A percentile compares a stretch with the other conserved stretches of the same genome.
phyloP scores from a whole-genome alignment of 2,113 vertebrate genomes.

The Cichladusa arquata region DNA sequence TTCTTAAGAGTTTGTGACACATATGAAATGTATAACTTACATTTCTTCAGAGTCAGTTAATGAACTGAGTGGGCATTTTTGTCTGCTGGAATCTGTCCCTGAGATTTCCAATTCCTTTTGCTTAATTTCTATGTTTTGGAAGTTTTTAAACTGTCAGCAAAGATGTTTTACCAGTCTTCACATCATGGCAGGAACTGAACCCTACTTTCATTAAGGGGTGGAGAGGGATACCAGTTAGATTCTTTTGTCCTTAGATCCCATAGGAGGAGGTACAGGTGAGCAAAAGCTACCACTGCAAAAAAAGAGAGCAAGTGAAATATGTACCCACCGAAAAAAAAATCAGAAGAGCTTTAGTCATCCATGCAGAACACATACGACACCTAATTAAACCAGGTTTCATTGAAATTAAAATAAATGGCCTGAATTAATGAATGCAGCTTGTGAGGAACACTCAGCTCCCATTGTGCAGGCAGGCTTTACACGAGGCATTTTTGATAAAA shows the following conservation, averaged over 20 bases:
- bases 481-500: background rate
- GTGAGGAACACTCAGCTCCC: conserved; percentile 18
- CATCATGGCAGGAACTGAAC: background rate
- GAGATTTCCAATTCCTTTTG: background rate
- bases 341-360: background rate
- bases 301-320: background rate
- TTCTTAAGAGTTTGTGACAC: background rate
- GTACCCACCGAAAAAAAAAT: background rate
- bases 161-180: background rate
- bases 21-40: background rate
- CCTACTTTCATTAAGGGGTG: background rate
- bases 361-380: conserved; percentile 35
- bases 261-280: background rate
- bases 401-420: conserved; percentile 58
- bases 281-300: background rate
- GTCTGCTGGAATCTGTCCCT: background rate
- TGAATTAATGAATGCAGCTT: conserved; percentile 23
- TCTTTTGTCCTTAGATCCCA: background rate
- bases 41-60: background rate
- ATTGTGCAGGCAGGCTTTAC: background rate
- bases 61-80: background rate
- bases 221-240: background rate
- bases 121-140: background rate
- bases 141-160: background rate
- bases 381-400: conserved; percentile 65